Conservation (phyloP, 1,140 invertebrate genomes). For the Micrasema minimum region DNA sequence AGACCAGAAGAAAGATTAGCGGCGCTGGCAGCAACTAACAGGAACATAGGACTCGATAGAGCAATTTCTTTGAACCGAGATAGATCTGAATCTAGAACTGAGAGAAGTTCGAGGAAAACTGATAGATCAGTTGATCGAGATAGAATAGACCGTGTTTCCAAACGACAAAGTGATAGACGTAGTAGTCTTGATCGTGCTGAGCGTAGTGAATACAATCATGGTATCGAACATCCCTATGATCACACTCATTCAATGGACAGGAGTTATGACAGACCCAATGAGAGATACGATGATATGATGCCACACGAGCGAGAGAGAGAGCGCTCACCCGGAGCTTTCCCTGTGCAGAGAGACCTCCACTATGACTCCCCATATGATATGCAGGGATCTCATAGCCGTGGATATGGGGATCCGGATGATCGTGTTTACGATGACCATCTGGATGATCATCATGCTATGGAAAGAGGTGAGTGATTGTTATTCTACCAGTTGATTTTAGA, state of each 20-base stretch:
- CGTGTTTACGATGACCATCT: slow-evolving; percentile 62
- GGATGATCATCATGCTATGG: slow-evolving; percentile 61
- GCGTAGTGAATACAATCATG: slow-evolving; percentile 63
- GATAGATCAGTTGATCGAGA: slow-evolving; percentile 56
- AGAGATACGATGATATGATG: slow-evolving; percentile 61
- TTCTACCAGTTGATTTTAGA: no score
- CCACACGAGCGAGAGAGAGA: slow-evolving; percentile 58
- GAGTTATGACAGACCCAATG: slow-evolving; percentile 62
- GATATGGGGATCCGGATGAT: slow-evolving; percentile 63
- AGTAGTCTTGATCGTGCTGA: slow-evolving; percentile 64
- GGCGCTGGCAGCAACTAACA: slow-evolving; percentile 65
- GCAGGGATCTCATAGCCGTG: slow-evolving; percentile 61
- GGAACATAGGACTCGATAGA: slow-evolving; percentile 63
- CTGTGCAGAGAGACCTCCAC: slow-evolving; percentile 61
- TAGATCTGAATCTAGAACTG: slow-evolving; percentile 63
- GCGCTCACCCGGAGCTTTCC: slow-evolving; percentile 62
- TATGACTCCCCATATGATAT: slow-evolving; percentile 65
- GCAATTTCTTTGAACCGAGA: slow-evolving; percentile 64
- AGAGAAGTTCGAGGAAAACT: slow-evolving; percentile 62
- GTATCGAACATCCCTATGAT: slow-evolving; percentile 63
- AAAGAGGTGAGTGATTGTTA: slow-evolving; percentile 57
- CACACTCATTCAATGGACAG: slow-evolving; percentile 62
- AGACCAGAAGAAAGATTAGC: slow-evolving; percentile 65
- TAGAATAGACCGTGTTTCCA: slow-evolving; percentile 58
- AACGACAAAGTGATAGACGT: slow-evolving; percentile 61